Percentiles rank a stretch among this genome's conserved stretches.
Conservation (phyloP, 2,113 vertebrate genomes). For the Mesoclemmys tuberculata region DNA sequence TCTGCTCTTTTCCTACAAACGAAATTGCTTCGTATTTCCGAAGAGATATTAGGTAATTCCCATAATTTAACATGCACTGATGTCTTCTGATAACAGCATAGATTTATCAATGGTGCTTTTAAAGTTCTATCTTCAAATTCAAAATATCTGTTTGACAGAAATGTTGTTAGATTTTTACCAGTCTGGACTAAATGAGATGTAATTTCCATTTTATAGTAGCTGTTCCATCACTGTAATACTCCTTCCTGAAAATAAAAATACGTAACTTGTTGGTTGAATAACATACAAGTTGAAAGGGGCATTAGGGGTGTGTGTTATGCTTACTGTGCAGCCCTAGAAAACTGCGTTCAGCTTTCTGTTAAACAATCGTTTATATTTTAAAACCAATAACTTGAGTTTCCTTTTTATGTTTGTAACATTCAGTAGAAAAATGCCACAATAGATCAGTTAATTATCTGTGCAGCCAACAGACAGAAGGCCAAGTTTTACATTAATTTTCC, state of each 20-base stretch:
- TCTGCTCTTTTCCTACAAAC: not conserved
- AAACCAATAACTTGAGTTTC: not conserved
- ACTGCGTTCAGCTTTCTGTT: not conserved
- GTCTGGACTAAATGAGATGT: conserved; percentile 1
- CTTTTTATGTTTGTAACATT: not conserved
- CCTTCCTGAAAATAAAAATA: not conserved
- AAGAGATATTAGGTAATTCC: not conserved
- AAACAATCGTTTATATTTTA: not conserved
- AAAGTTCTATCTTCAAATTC: conserved; percentile 29
- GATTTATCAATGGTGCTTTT: conserved; percentile 44
- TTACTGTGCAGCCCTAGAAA: conserved; percentile 29
- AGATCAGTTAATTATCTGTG: not conserved
- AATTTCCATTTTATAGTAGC: conserved; percentile 13
- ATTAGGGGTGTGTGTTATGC: conserved; percentile 12
- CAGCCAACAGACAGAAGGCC: not conserved
- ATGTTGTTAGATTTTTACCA: conserved; percentile 27
- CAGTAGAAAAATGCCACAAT: not conserved
- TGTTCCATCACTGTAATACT: conserved; percentile 30
- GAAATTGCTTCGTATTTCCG: conserved; percentile 27
- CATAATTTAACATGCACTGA: conserved; percentile 30
- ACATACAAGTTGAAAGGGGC: not conserved
- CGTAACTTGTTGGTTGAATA: not conserved
- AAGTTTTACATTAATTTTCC: not conserved
- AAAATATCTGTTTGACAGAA: not conserved
- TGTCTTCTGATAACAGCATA: conserved; percentile 24